Conservation (phyloP, 92 coral and sea anemone species). For the Blastomussa wellsi region DNA sequence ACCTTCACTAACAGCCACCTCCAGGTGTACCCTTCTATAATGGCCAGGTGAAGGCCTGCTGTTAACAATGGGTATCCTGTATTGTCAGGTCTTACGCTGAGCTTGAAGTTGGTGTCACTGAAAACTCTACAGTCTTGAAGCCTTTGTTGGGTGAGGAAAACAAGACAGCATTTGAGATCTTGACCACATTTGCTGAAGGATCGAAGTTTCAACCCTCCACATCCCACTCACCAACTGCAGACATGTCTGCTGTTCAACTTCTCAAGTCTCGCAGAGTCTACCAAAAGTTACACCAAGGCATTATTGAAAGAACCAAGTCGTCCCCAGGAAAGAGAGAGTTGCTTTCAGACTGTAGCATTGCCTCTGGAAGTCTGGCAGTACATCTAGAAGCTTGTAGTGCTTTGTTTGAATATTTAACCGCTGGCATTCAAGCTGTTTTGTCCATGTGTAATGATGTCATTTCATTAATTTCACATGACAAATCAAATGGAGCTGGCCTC, state of each 20-base stretch:
- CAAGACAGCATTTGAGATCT: slow-evolving; percentile 62
- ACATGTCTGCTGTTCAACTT: slow-evolving; percentile 57
- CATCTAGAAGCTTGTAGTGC: slow-evolving; percentile 76
- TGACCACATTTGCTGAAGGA: slow-evolving; percentile 64
- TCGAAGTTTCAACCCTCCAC: slow-evolving; percentile 48
- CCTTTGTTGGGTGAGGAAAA: background rate
- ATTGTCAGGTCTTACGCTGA: slow-evolving; percentile 58
- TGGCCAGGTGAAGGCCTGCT: too few relatives aligned
- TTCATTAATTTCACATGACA: slow-evolving; percentile 11
- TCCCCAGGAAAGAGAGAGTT: slow-evolving; percentile 1
- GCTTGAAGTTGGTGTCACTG: slow-evolving; percentile 43
- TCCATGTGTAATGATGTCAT: slow-evolving; percentile 55
- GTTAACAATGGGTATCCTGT: background rate
- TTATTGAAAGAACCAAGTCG: slow-evolving; percentile 7
- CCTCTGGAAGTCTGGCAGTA: slow-evolving; percentile 54
- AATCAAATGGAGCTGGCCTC: slow-evolving; percentile 30
- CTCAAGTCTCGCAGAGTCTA: slow-evolving; percentile 62
- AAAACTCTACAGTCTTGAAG: background rate
- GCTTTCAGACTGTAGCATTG: slow-evolving; percentile 24
- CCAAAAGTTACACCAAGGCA: slow-evolving; percentile 37
- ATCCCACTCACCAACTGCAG: slow-evolving; percentile 1
- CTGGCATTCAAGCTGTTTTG: slow-evolving; percentile 74
- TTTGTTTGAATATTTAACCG: slow-evolving; percentile 80
- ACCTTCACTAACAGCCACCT: too few relatives aligned
- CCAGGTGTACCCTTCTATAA: too few relatives aligned